phyloP scores from a whole-genome alignment of 2,797 vertebrate species.

The Delichon dasypus region DNA sequence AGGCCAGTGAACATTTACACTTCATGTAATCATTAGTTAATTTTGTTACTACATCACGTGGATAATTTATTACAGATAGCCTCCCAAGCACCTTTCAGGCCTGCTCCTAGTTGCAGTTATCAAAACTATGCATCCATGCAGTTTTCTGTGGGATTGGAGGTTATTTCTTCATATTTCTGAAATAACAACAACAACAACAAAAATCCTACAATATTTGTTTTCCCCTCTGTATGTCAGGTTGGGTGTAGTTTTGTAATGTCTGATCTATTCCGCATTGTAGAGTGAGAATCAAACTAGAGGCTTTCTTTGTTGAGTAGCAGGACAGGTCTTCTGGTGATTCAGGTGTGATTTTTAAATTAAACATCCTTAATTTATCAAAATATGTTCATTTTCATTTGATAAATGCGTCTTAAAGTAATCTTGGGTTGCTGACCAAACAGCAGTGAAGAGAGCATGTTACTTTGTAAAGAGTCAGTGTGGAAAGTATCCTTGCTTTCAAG shows the following conservation, averaged over 20 bases:
- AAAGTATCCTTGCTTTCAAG: neutral
- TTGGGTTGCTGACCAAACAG: neutral
- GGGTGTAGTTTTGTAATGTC: neutral
- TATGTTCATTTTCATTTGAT: neutral
- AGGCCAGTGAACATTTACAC: neutral
- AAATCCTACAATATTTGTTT: neutral
- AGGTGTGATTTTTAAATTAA: neutral
- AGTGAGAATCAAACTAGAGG: neutral
- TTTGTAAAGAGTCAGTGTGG: neutral
- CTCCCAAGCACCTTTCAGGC: neutral
- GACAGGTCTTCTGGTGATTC: neutral
- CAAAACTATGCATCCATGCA: neutral
- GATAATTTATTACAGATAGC: neutral
- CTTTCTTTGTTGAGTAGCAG: neutral
- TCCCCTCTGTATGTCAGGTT: neutral
- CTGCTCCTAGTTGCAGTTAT: neutral
- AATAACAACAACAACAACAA: neutral
- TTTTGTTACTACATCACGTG: neutral
- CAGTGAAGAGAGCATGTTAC: neutral
- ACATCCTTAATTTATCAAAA: neutral
- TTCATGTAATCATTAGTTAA: neutral
- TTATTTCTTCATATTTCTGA: neutral
- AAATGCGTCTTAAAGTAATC: neutral
- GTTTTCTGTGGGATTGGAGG: neutral
- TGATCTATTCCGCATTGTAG: neutral